Evolutionary conservation across 2,113 vertebrate species (phyloP).

Genomic region (Hepsetus odoe): DNA sequence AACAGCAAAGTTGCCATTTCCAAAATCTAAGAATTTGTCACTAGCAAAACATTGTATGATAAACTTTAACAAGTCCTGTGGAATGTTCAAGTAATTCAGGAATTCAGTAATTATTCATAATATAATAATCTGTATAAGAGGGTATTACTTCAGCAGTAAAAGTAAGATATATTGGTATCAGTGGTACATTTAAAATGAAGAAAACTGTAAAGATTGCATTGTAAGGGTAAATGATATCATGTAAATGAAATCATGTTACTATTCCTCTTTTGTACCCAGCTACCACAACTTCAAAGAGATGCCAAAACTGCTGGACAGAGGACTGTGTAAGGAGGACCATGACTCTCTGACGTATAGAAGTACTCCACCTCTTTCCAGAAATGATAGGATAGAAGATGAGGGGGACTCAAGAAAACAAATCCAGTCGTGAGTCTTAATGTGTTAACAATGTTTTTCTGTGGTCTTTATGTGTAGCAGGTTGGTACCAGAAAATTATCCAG

Average conservation of each 20-base stretch:
- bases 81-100: neutral
- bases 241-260: neutral
- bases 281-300: constrained; percentile 75
- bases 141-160: too few species aligned
- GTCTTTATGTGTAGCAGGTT: neutral
- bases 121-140: too few species aligned
- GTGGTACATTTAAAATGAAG: neutral
- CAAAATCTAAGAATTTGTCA: neutral
- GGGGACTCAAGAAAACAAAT: neutral
- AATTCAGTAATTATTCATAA: too few species aligned
- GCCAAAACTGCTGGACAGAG: constrained; percentile 57
- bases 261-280: constrained; percentile 60
- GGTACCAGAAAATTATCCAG: neutral
- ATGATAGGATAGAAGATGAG: neutral
- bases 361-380: neutral
- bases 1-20: too few species aligned
- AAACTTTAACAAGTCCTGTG: too few species aligned
- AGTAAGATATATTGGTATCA: too few species aligned
- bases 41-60: too few species aligned
- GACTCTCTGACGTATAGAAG: constrained; percentile 23
- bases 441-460: neutral
- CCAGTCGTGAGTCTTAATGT: constrained; percentile 67
- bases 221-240: too few species aligned
- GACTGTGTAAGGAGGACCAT: constrained; percentile 25
- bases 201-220: neutral